Conservation (phyloP, 2,797 vertebrate genomes). For the Pteropus rufus region DNA sequence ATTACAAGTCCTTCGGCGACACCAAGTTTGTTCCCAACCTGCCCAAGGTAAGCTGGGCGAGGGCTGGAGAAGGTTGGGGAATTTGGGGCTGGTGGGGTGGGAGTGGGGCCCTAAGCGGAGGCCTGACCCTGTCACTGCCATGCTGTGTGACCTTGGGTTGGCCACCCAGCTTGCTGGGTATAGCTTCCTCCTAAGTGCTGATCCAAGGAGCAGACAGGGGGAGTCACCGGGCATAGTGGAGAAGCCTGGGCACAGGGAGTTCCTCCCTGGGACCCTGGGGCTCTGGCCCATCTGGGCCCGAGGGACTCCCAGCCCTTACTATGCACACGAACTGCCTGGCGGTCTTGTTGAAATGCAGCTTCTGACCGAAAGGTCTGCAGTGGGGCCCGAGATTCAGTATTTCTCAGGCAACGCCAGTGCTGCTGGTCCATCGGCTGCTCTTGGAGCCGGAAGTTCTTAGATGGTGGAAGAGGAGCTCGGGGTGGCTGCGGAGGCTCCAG, state of each 20-base stretch:
- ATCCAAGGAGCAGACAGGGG: neutral
- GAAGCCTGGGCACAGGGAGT: neutral
- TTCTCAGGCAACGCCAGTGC: neutral
- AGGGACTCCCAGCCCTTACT: neutral
- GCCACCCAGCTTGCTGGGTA: neutral
- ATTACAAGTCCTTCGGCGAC: constrained; percentile 97
- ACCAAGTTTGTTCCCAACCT: constrained; percentile 95
- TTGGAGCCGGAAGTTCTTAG: neutral
- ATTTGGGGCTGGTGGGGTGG: rapidly evolving
- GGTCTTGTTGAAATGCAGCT: neutral
- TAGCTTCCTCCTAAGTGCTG: neutral
- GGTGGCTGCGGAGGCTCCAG: neutral
- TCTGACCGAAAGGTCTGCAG: neutral
- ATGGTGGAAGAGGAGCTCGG: neutral
- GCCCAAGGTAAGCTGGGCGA: constrained; percentile 86
- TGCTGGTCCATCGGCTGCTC: neutral
- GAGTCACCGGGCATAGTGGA: neutral
- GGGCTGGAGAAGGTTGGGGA: neutral
- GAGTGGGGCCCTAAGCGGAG: neutral
- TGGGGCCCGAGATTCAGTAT: neutral
- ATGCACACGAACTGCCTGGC: rapidly evolving
- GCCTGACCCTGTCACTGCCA: neutral
- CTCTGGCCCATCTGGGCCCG: rapidly evolving
- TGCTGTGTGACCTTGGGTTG: neutral
- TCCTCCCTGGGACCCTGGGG: neutral